Conservation (phyloP, 2,888 invertebrate genomes). For the Drosophila ustulata region DNA sequence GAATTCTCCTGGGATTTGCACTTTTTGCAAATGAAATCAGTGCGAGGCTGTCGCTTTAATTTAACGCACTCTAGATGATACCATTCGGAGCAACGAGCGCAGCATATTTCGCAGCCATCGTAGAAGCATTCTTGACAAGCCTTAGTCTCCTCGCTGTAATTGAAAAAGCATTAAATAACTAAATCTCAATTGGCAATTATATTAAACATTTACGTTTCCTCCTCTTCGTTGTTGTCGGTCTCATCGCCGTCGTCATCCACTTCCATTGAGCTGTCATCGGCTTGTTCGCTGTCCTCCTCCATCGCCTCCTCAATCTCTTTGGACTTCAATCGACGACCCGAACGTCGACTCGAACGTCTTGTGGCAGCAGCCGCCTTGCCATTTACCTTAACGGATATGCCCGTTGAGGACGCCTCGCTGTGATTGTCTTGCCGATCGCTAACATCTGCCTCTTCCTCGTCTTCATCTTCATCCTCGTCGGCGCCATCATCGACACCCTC, state of each 20-base stretch:
- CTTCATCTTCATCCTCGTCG: constrained; percentile 51
- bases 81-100: constrained; percentile 82
- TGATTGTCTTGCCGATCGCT: constrained; percentile 24
- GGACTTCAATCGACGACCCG: constrained; percentile 81
- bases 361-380: constrained; percentile 19
- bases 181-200: neutral
- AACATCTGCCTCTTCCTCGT: constrained; percentile 37
- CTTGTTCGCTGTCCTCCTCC: constrained; percentile 61
- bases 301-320: constrained; percentile 83
- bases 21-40: constrained; percentile 87
- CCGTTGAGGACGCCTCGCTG: constrained; percentile 59
- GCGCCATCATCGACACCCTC: constrained; percentile 42
- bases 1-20: constrained; percentile 85
- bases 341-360: constrained; percentile 38
- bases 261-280: constrained; percentile 70
- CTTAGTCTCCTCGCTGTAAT: constrained; percentile 71
- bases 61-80: constrained; percentile 92
- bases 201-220: constrained; percentile 46
- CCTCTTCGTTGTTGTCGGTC: constrained; percentile 42
- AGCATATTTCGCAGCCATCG: constrained; percentile 79
- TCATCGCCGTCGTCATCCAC: constrained; percentile 19
- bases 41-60: constrained; percentile 87
- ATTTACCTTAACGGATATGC: constrained; percentile 21
- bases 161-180: neutral
- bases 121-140: constrained; percentile 81